Evolutionary conservation across 2,797 vertebrate species (phyloP), one percentile per base, ranked within the genome.

Genomic region (Helarctos malayanus): DNA sequence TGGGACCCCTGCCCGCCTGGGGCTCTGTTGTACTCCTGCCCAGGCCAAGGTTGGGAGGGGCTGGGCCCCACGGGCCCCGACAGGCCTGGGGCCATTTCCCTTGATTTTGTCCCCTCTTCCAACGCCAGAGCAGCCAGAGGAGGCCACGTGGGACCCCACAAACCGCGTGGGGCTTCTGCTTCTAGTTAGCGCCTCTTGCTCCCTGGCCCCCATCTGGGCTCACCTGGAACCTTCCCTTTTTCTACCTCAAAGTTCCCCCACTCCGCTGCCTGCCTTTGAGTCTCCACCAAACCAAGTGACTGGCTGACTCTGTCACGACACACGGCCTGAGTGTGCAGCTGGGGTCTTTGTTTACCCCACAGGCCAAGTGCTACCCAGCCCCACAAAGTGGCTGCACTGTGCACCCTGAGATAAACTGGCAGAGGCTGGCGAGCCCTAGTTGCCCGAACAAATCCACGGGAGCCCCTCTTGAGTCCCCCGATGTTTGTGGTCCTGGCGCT

Each of bases 91-190:
- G 16, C 57, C 3, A 27, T 6, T 41, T 38, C n/a, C 9, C 29
- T 5, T 7, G 18, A 9, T 27, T 35, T 49, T 29, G 27, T 9
- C 68, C 54, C 29, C 11, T 6, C 29, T 12, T 27, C 61, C 38
- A 27, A 27, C n/a, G 27, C 76, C 52, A 47, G 71, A 75, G 23
- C 69, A 21, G 54, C n/a, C 4, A 1, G 41, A 79, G 80, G 57
- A 21, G 52, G 41, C 27, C 18, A 25, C 5, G 0, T 6, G 18
- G 7, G 14, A 45, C 47, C 52, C 8, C 27, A 16, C 41, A 38
- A 15, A 2, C 8, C 56, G 47, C 1, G 0, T 0, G 52, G 75
- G 29, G 7, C 0, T 3, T 15, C 47, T 0, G 38, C 13, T 7
- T 19, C 14, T 5, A n/a, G 18, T 8, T 7, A 4, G 41, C 18